phyloP scores from a whole-genome alignment of 2,113 vertebrate genomes.

The Pseudonaja textilis region DNA sequence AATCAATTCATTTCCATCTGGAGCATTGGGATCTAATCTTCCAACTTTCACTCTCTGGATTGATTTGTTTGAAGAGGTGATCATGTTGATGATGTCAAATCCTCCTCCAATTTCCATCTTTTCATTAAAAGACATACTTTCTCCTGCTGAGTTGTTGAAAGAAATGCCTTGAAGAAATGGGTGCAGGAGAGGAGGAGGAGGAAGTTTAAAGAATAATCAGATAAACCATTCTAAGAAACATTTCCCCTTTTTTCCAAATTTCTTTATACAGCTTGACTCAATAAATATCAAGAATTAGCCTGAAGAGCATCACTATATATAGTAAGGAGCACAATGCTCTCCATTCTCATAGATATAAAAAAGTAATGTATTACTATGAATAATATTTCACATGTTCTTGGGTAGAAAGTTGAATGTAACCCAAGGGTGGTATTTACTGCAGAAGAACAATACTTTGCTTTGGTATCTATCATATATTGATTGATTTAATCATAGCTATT shows the following conservation, averaged over 20 bases:
- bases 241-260: too few relatives aligned
- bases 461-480: background rate
- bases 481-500: background rate
- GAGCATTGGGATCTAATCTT: background rate
- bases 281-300: background rate
- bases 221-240: background rate
- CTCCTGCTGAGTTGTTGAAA: conserved; percentile 4
- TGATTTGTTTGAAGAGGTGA: background rate
- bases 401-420: background rate
- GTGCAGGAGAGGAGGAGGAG: background rate
- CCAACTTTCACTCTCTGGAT: background rate
- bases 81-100: background rate
- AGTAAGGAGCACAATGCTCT: background rate
- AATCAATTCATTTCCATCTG: background rate
- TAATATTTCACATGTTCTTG: background rate
- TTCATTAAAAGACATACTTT: background rate
- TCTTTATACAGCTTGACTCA: background rate
- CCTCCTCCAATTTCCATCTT: background rate
- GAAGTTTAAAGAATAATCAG: too few relatives aligned
- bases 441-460: background rate
- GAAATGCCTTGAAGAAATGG: background rate
- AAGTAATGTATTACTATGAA: background rate
- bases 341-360: background rate
- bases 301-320: background rate
- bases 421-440: background rate